Evolutionary conservation across 1,140 invertebrate genomes (phyloP).

Genomic region (Cyphomyrmex costatus): DNA sequence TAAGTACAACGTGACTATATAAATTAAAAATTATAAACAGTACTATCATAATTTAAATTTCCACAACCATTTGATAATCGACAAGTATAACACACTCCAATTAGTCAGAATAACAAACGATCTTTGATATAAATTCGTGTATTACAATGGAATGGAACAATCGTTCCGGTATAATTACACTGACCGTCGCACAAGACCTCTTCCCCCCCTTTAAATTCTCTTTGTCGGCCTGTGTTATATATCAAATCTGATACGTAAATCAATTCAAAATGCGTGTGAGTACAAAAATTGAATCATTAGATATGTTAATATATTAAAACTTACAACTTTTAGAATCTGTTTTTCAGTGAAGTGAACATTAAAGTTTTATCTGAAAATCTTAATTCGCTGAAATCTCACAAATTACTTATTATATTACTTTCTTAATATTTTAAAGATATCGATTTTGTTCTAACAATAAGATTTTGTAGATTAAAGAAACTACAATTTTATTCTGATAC

Average conservation of each 20-base stretch:
- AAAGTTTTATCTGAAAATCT: not conserved
- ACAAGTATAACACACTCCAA: slow-evolving; percentile 1
- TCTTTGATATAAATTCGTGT: not conserved
- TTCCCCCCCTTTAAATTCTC: too few species aligned
- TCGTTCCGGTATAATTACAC: slow-evolving; percentile 2
- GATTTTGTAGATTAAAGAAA: not conserved
- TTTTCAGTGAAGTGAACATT: not conserved
- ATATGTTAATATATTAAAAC: not conserved
- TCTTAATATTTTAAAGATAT: not conserved
- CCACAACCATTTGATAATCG: not conserved
- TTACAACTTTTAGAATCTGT: not conserved
- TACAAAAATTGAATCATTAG: not conserved
- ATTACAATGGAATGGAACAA: not conserved
- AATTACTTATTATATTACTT: not conserved
- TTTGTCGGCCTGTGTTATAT: too few species aligned
- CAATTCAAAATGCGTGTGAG: not conserved
- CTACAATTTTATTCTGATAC: not conserved
- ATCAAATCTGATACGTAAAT: not conserved
- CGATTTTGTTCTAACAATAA: not conserved
- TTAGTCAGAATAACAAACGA: slow-evolving; percentile 39
- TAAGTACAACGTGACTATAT: not conserved
- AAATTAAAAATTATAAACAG: not conserved
- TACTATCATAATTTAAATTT: not conserved
- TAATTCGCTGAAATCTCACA: not conserved
- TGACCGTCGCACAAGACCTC: too few species aligned